Conservation (phyloP, 2,113 vertebrate species). For the Triplophysa dalaica region DNA sequence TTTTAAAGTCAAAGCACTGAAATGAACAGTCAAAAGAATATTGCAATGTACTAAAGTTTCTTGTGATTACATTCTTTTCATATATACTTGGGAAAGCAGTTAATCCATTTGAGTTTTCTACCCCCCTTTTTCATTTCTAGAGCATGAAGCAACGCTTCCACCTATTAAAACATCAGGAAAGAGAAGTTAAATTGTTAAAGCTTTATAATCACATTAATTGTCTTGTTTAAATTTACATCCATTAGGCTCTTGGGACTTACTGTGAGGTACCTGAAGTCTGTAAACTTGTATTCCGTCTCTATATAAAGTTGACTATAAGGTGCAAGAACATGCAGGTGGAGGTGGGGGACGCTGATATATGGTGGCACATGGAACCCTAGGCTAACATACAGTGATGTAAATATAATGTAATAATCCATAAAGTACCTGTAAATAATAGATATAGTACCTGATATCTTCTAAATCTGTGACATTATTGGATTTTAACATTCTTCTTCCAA, state of each 20-base stretch:
- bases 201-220: neutral
- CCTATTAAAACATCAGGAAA: constrained; percentile 48
- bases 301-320: constrained; percentile 77
- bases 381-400: constrained; percentile 65
- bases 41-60: neutral
- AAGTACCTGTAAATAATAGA: neutral
- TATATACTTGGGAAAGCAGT: neutral
- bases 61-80: neutral
- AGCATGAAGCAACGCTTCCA: neutral
- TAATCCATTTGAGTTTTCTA: neutral
- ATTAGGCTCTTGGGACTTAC: constrained; percentile 53
- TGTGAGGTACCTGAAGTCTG: constrained; percentile 64
- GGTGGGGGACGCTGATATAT: constrained; percentile 81
- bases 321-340: constrained; percentile 89
- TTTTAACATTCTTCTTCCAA: constrained; percentile 78
- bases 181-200: neutral
- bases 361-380: constrained; percentile 89
- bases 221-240: neutral
- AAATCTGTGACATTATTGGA: constrained; percentile 78
- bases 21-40: too few species aligned
- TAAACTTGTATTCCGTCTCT: constrained; percentile 78
- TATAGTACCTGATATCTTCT: constrained; percentile 76
- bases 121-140: constrained; percentile 36
- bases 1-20: too few species aligned
- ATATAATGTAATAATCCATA: too few species aligned